phyloP scores from a whole-genome alignment of 2,113 vertebrate genomes.

The Thamnophis sirtalis region DNA sequence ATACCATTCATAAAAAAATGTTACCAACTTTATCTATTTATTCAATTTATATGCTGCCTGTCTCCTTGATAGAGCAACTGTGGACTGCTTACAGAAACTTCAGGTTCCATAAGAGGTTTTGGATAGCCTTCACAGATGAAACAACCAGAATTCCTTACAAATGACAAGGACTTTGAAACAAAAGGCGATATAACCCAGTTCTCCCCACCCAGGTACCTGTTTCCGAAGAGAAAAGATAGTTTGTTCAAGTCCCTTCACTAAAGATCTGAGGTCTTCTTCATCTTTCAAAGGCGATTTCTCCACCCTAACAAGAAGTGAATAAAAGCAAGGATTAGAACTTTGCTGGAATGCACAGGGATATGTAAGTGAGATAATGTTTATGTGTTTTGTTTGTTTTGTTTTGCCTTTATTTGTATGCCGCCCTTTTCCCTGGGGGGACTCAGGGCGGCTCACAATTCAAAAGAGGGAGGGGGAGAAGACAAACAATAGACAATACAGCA shows the following conservation, averaged over 20 bases:
- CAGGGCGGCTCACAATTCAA: too few relatives aligned
- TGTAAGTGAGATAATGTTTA: background rate
- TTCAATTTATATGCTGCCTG: too few relatives aligned
- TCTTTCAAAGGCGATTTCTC: background rate
- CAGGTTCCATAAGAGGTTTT: background rate
- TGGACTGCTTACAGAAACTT: background rate
- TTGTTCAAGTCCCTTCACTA: conserved; percentile 58
- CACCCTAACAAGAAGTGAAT: conserved; percentile 21
- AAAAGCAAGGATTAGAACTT: background rate
- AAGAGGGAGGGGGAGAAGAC: too few relatives aligned
- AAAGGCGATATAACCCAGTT: background rate
- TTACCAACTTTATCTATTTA: background rate
- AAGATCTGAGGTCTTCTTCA: conserved; percentile 43
- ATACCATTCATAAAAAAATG: background rate
- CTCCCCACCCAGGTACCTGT: conserved; percentile 40
- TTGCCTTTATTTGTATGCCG: too few relatives aligned
- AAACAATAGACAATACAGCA: too few relatives aligned
- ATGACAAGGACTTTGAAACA: background rate
- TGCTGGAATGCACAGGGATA: background rate
- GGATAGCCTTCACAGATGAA: background rate
- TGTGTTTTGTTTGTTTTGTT: too few relatives aligned
- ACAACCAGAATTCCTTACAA: background rate
- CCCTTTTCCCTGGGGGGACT: too few relatives aligned
- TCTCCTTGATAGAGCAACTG: too few relatives aligned
- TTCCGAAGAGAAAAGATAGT: conserved; percentile 51